Evolutionary conservation across 2,113 vertebrate species (phyloP).

Genomic region (Stegostoma tigrinum): DNA sequence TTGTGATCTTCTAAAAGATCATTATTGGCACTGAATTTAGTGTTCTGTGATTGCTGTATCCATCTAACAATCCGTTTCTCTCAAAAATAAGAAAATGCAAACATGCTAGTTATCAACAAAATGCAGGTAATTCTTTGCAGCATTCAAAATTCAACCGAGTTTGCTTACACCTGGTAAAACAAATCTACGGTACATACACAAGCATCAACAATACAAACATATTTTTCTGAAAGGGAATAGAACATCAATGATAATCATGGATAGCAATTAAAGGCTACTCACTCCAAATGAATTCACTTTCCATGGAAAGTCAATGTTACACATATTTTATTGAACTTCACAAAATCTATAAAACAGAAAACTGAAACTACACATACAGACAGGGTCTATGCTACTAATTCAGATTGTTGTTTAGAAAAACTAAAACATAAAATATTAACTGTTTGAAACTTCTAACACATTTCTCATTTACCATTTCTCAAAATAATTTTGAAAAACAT

Average conservation of each 20-base stretch:
- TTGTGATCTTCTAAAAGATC: not conserved
- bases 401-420: not conserved
- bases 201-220: not conserved
- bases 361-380: not conserved
- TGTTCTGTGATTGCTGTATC: not conserved
- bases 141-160: not conserved
- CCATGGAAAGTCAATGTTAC: not conserved
- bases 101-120: not conserved
- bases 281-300: not conserved
- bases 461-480: not conserved
- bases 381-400: not conserved
- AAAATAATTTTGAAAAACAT: not conserved
- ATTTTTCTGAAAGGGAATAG: not conserved
- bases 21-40: not conserved
- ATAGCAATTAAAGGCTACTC: not conserved
- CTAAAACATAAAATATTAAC: not conserved
- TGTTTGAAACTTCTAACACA: not conserved
- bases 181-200: not conserved
- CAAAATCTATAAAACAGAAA: not conserved
- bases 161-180: not conserved
- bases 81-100: not conserved
- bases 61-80: not conserved
- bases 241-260: not conserved
- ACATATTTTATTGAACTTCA: not conserved
- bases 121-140: not conserved